Evolutionary conservation across 2,113 vertebrate species (phyloP).

Genomic region (Crotalus helleri): DNA sequence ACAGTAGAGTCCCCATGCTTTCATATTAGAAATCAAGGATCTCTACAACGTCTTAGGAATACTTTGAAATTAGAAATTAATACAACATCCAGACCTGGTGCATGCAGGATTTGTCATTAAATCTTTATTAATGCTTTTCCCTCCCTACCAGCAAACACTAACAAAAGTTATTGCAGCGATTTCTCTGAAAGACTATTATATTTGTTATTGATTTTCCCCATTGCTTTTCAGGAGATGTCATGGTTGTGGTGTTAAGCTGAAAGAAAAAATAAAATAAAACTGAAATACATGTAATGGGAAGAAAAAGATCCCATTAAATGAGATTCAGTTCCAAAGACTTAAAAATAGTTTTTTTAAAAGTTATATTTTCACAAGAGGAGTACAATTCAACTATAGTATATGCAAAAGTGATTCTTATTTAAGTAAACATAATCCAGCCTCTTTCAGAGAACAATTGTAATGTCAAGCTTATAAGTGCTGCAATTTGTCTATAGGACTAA

Average conservation of each 20-base stretch:
- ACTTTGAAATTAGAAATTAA: not conserved
- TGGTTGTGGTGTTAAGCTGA: not conserved
- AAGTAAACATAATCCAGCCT: slow-evolving; percentile 58
- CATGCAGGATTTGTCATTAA: not conserved
- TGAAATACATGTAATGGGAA: not conserved
- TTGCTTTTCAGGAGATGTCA: not conserved
- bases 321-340: not conserved
- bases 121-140: not conserved
- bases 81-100: not conserved
- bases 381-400: not conserved
- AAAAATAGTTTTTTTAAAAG: not conserved
- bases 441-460: slow-evolving; percentile 53
- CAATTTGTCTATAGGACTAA: slow-evolving; percentile 7
- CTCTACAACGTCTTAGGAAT: not conserved
- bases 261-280: not conserved
- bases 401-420: slow-evolving; percentile 18
- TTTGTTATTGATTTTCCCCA: not conserved
- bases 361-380: slow-evolving; percentile 21
- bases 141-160: not conserved
- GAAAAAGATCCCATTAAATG: not conserved
- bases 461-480: slow-evolving; percentile 34
- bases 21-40: not conserved
- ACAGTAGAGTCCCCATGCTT: not conserved
- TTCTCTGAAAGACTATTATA: not conserved
- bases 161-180: not conserved